phyloP scores from a whole-genome alignment of 2,797 vertebrate genomes.

The Phataginus tetradactyla region DNA sequence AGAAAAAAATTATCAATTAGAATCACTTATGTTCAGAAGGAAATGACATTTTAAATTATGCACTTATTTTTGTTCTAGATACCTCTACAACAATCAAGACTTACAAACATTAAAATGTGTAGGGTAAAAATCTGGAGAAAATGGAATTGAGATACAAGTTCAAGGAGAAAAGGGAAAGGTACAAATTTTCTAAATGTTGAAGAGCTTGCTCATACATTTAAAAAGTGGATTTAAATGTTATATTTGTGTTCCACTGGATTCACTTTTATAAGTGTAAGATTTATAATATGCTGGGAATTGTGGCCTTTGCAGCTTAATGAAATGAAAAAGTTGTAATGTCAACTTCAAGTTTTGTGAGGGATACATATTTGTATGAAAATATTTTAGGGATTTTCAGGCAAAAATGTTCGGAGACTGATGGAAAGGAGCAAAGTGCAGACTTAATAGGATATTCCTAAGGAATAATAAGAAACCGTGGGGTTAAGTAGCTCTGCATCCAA shows the following conservation, averaged over 20 bases:
- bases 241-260: neutral
- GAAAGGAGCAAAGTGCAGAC: neutral
- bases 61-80: constrained; percentile 21
- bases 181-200: constrained; percentile 19
- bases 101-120: constrained; percentile 7
- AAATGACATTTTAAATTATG: neutral
- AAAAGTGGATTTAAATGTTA: neutral
- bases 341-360: neutral
- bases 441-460: neutral
- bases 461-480: too few species aligned
- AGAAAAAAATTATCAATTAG: neutral
- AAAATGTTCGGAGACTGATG: neutral
- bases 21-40: neutral
- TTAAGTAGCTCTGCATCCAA: neutral
- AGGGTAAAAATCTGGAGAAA: constrained; percentile 20
- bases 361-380: neutral
- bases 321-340: neutral
- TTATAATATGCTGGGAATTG: constrained; percentile 17
- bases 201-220: neutral
- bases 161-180: constrained; percentile 4
- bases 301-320: neutral
- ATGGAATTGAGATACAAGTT: neutral
- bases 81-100: neutral
- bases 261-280: neutral
- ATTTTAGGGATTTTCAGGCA: neutral